phyloP scores from a whole-genome alignment of 2,888 invertebrate genomes.

The Hedychridium roseum region DNA sequence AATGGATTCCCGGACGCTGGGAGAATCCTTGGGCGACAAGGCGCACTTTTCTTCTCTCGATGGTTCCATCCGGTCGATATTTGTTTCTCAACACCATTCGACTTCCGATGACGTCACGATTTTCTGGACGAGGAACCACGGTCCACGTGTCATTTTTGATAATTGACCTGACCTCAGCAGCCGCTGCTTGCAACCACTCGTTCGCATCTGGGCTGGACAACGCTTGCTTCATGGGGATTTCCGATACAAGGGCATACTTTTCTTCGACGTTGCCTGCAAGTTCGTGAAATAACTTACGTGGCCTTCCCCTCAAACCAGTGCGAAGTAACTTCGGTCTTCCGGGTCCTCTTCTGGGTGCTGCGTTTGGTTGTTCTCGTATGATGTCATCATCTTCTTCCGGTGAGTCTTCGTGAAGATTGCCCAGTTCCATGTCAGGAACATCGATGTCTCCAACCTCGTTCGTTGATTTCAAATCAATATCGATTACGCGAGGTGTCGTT shows the following conservation, averaged over 20 bases:
- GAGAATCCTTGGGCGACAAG: slow-evolving; percentile 18
- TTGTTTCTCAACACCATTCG: slow-evolving; percentile 7
- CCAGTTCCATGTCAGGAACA: too few species aligned
- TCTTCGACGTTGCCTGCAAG: not conserved
- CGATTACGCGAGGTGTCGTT: not conserved
- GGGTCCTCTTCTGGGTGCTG: slow-evolving; percentile 1
- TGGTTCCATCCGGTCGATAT: slow-evolving; percentile 9
- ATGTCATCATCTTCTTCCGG: not conserved
- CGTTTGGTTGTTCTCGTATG: not conserved
- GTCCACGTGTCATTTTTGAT: slow-evolving; percentile 14
- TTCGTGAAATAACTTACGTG: slow-evolving; percentile 3
- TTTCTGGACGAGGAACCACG: slow-evolving; percentile 11
- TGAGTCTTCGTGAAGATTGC: not conserved
- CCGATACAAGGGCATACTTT: not conserved
- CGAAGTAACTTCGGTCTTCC: slow-evolving; percentile 4
- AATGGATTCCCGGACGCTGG: slow-evolving; percentile 12
- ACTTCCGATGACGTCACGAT: slow-evolving; percentile 7
- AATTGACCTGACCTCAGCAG: slow-evolving; percentile 9
- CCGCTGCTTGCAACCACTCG: slow-evolving; percentile 19
- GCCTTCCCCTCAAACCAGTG: slow-evolving; percentile 2
- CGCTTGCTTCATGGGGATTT: slow-evolving; percentile 12
- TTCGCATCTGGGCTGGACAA: slow-evolving; percentile 6
- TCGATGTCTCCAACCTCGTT: too few species aligned
- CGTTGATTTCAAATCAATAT: too few species aligned
- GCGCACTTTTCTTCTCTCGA: slow-evolving; percentile 8